Base-by-base conservation (phyloP, 2,113 vertebrate genomes). In the Peromyscus leucopus region DNA sequence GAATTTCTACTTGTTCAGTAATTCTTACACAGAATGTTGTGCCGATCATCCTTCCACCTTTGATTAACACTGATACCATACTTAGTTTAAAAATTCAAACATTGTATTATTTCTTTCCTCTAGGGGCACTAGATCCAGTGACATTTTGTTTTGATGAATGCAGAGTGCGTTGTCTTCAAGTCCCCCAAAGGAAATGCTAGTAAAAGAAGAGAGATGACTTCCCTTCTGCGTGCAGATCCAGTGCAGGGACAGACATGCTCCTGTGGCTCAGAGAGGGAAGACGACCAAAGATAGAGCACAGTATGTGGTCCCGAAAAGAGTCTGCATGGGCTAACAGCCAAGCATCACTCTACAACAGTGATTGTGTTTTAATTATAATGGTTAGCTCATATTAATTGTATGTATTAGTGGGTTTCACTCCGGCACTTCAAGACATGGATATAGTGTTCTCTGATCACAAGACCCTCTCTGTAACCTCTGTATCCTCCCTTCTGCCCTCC, bases 91-190 rank as follows among this genome's bases (percentile, higher is more conserved):
- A 61, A 87, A 61, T 22, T 95, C 19, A 42, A 48, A 33, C 42
- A 76, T 28, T 71, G 15, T 21, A 4, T 84, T 82, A n/a, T 92
- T 36, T 90, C 80, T 90, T 84, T 93, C 89, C 90, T 86, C 57
- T 79, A 33, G 65, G 13, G 79, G 7, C 72, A 80, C n/a, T 80
- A 74, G 80, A 93, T 83, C 5, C 39, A 15, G 42, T 74, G 63
- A 33, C 42, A 31, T 92, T 94, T 90, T 67, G 21, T 85, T 95
- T 90, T 94, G 79, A 96, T 63, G 48, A 55, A 75, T 26, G 22
- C 75, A 3, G 39, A 96, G 42, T 74, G 80, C 7, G 7, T 46
- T 48, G 28, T 33, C 83, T 95, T 93, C 42, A 55, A 24, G 91
- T 97, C 67, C 39, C 65, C 79, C 63, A 94, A 74, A 69, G 55